Evolutionary conservation across 2,888 invertebrate genomes (phyloP).

Genomic region (Torymus tubicola): DNA sequence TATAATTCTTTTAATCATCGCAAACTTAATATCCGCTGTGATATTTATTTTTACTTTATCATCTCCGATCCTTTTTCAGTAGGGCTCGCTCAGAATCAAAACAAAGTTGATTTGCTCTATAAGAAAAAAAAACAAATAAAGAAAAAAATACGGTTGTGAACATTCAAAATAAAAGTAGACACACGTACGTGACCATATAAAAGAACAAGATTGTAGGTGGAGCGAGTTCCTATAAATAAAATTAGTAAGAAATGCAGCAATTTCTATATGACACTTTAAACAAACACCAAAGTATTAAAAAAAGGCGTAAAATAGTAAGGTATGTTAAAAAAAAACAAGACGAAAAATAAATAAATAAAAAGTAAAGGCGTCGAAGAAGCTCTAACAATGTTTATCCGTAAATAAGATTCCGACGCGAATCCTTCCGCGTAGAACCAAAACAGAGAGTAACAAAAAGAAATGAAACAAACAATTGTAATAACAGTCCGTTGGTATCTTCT

Average conservation of each 20-base stretch:
- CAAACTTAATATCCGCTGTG: constrained; percentile 53
- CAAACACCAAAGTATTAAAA: constrained; percentile 57
- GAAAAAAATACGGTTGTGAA: constrained; percentile 45
- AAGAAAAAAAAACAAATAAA: constrained; percentile 4
- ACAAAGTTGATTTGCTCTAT: constrained; percentile 24
- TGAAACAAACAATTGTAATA: constrained; percentile 19
- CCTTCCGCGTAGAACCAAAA: constrained; percentile 20
- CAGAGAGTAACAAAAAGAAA: constrained; percentile 1
- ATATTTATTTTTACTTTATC: constrained; percentile 52
- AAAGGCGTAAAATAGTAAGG: constrained; percentile 28
- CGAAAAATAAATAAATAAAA: constrained; percentile 4
- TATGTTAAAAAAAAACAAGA: constrained; percentile 11
- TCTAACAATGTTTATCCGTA: constrained; percentile 32
- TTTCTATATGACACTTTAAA: constrained; percentile 46
- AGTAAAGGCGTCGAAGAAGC: constrained; percentile 24
- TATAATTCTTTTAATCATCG: constrained; percentile 15
- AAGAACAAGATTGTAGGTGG: constrained; percentile 6
- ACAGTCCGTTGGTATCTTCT: constrained; percentile 47
- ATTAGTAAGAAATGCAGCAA: constrained; percentile 33
- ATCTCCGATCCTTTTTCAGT: constrained; percentile 9
- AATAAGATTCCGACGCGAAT: constrained; percentile 36
- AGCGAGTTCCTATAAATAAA: constrained; percentile 53
- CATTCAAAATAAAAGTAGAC: constrained; percentile 31
- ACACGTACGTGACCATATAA: constrained; percentile 6
- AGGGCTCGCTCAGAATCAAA: constrained; percentile 55